Evolutionary conservation across 2,797 vertebrate species (phyloP), one percentile per base, ranked within the genome.

Genomic region (Hydrolagus colliei): DNA sequence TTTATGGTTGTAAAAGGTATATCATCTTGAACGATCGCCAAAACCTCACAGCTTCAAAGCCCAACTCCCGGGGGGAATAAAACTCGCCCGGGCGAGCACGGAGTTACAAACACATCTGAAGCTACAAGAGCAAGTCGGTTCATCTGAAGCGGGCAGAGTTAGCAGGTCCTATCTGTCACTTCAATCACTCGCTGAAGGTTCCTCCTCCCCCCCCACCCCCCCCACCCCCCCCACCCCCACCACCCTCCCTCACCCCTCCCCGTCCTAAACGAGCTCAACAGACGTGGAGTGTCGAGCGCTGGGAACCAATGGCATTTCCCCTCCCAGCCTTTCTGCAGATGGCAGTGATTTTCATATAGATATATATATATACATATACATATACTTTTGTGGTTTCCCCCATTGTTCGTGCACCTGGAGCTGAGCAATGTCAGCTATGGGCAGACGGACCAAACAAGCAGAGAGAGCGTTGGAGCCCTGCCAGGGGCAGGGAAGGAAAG

Each of bases 391-490:
- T 67, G 79, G 79, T 71, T 71, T 84, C 67, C 13, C 27, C 79
- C 65, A 84, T 84, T 84, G 79, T 84, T 52, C 79, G 0, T 84
- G 63, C 79, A 84, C 79, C 79, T 84, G 79, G 79, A 71, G 67
- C 65, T 68, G 18, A 18, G 79, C 65, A 84, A 84, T 84, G 79
- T 84, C 32, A 7, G 18, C 65, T 84, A 27, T 71, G 65, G 16
- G 62, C 11, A 14, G 20, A 9, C 2, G 32, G 79, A 20, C 32
- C 65, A 18, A 20, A 41, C 4, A 71, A 77, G 16, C n/a, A 35
- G 14, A 67, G 9, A 35, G 14, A 67, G 9, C 35, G 32, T 18
- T 84, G 79, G 79, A 71, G 7, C 32, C 4, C 8, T 1, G 65
- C 79, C 79, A 84, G 9, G n/a, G 41, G 41, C 41, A 52, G 41